Conservation (phyloP, 2,888 invertebrate genomes). For the Chydorus sphaericus region DNA sequence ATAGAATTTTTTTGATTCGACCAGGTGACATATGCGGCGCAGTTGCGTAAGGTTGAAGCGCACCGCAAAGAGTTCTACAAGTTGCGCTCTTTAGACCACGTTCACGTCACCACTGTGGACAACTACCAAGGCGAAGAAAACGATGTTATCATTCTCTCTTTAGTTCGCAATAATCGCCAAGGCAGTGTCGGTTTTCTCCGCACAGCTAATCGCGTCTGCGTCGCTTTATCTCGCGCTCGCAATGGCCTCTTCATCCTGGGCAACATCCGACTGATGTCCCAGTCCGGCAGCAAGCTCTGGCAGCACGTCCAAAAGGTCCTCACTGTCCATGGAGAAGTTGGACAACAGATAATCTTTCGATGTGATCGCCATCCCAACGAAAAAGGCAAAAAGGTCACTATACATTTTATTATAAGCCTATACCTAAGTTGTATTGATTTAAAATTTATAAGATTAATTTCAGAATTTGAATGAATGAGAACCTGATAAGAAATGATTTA, state of each 20-base stretch:
- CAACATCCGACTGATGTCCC: conserved; percentile 19
- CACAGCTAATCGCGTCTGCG: conserved; percentile 23
- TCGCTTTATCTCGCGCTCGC: conserved; percentile 26
- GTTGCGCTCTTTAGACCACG: background rate
- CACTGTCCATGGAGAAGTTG: background rate
- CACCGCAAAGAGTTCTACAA: background rate
- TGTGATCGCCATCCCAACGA: background rate
- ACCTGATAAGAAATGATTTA: background rate
- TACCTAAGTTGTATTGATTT: too few species aligned
- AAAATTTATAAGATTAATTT: too few species aligned
- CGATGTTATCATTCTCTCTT: conserved; percentile 27
- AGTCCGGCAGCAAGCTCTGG: background rate
- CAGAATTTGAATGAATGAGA: too few species aligned
- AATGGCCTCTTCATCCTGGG: conserved; percentile 27
- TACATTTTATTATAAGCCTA: too few species aligned
- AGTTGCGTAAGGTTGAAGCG: background rate
- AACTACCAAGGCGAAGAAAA: conserved; percentile 29
- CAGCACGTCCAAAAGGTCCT: background rate
- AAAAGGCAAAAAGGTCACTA: background rate
- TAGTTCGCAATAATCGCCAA: conserved; percentile 26
- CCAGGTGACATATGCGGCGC: conserved; percentile 20
- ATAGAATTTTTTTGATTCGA: background rate
- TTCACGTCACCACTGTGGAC: conserved; percentile 23
- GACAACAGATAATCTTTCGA: background rate
- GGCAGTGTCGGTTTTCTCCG: conserved; percentile 23